Evolutionary conservation across 30 jellyfish, hydroid and myxozoan species (phyloP), one percentile per base, ranked within the genome.

Genomic region (Catostylus mosaicus): DNA sequence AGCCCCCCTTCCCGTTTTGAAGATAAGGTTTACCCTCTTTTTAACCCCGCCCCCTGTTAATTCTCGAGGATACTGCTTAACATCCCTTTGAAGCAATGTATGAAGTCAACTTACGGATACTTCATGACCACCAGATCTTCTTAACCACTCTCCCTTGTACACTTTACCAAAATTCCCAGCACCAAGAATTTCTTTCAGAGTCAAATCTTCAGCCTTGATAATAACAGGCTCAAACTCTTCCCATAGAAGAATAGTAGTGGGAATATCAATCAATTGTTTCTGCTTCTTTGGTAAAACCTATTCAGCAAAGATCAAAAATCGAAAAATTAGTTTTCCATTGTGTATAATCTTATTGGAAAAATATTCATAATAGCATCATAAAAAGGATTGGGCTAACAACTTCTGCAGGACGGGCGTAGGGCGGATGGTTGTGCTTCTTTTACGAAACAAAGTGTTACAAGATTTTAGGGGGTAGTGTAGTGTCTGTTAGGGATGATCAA

Each of bases 141-240:
- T 66, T 16, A 24, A 48, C 98, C 98, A 92, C 61, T 61, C 75
- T 67, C 96, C 98, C 75, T 92, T 74, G 63, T 48, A 67, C 5
- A 92, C 98, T 56, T 70, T 76, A 16, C 98, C 98, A 73, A 92
- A 92, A 33, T 92, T 82, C 54, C 98, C 98, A 12, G 85, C 76
- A 19, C 98, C 98, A 23, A 92, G 63, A 6, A 72, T 72, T 10
- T 92, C 91, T 16, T 81, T 61, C 63, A 73, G 50, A 7, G 26
- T 37, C 50, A 92, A 76, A 47, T 87, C 96, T 38, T 80, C 90
- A 3, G 82, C 24, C 36, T 74, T 67, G 34, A 92, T 92, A 38
- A 92, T 80, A 19, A 80, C 96, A 0, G 98, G 97, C 30, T 89
- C 96, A 51, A 66, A 81, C 45, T 81, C 84, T 32, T 81, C 85